These are phyloP conservation scores for Meloidogyne chitwoodi DNA, from an alignment of 1,140 invertebrate genomes.

Conservation along the genomic window DNA sequence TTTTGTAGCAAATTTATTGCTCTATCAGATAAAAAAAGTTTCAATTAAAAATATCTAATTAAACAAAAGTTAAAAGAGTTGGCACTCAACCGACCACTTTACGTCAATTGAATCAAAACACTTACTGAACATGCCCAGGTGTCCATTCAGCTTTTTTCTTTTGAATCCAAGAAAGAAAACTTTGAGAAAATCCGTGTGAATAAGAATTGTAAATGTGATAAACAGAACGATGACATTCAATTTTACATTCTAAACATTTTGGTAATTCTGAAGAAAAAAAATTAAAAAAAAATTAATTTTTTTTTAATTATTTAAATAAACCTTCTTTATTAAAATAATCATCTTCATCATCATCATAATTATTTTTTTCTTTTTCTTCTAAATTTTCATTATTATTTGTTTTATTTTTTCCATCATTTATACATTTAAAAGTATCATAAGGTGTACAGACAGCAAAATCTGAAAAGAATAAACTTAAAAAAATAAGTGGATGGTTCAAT, in stretches of 20 bases:
- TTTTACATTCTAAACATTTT: slow-evolving; percentile 37
- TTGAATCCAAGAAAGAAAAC: slow-evolving; percentile 33
- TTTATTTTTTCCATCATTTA: slow-evolving; percentile 21
- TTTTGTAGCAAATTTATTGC: not conserved
- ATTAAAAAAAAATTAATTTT: not conserved
- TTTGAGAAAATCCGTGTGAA: slow-evolving; percentile 38
- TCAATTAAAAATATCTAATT: not conserved
- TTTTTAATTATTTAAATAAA: not conserved
- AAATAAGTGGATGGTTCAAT: too few species aligned
- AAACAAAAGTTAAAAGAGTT: not conserved
- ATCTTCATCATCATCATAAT: not conserved
- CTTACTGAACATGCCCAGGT: slow-evolving; percentile 12
- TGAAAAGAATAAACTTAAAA: slow-evolving; percentile 13
- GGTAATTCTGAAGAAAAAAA: slow-evolving; percentile 21
- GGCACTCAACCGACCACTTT: not conserved
- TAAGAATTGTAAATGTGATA: slow-evolving; percentile 58
- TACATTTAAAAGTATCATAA: slow-evolving; percentile 38
- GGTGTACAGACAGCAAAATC: slow-evolving; percentile 42
- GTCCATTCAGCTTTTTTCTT: slow-evolving; percentile 31
- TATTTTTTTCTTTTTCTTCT: not conserved
- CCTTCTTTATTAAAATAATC: not conserved
- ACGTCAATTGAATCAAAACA: too few species aligned
- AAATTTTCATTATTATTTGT: not conserved
- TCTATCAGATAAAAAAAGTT: not conserved
- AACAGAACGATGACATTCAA: slow-evolving; percentile 53